Evolutionary conservation across 1,140 invertebrate genomes (phyloP).

Genomic region (Araneus ventricosus): DNA sequence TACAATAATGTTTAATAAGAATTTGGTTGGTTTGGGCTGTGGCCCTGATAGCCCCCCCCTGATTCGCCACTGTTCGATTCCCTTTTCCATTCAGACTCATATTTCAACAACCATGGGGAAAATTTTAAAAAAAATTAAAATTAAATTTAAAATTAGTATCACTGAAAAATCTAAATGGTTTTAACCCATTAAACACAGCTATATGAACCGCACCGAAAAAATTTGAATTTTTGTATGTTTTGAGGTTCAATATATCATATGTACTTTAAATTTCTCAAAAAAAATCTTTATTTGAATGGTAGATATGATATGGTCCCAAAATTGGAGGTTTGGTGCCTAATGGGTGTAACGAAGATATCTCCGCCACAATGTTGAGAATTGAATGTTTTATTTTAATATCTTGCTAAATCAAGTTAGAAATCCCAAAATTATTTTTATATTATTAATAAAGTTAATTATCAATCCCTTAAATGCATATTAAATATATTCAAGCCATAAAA

Average conservation of each 20-base stretch:
- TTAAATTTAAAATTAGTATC: too few relatives aligned
- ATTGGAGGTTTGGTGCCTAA: not conserved
- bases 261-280: slow-evolving; percentile 4
- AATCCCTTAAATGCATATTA: not conserved
- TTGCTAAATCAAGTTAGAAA: not conserved
- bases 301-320: slow-evolving; percentile 7
- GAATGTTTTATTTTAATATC: not conserved
- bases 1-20: too few relatives aligned
- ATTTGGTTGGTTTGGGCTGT: too few relatives aligned
- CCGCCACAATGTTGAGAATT: not conserved
- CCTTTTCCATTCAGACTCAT: too few relatives aligned
- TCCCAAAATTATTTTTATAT: slow-evolving; percentile 26
- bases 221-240: not conserved
- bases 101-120: too few relatives aligned
- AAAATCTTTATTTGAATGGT: not conserved
- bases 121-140: too few relatives aligned
- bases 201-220: not conserved
- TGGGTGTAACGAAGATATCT: not conserved
- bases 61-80: too few relatives aligned
- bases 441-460: slow-evolving; percentile 2
- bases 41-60: too few relatives aligned
- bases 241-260: slow-evolving; percentile 30
- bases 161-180: too few relatives aligned
- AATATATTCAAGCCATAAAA: too few relatives aligned
- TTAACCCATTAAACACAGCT: slow-evolving; percentile 16